Percentiles rank a stretch among this genome's conserved stretches.
phyloP scores from a whole-genome alignment of 2,113 vertebrate species.

The Eulemur rufifrons region DNA sequence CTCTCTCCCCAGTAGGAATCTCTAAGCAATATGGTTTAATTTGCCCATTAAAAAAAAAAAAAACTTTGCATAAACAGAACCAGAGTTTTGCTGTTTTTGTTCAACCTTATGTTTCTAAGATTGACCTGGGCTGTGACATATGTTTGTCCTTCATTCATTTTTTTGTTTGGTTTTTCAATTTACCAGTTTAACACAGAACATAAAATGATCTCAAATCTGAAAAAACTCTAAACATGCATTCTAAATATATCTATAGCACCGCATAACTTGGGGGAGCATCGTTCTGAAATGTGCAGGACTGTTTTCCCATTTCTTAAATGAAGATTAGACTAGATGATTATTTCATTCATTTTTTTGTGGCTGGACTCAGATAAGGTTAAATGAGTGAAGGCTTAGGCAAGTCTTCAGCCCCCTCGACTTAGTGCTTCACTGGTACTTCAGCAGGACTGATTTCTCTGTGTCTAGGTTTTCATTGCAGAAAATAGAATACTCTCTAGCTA shows the following conservation, averaged over 20 bases:
- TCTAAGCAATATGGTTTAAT: neutral
- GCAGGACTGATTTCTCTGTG: neutral
- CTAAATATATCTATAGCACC: neutral
- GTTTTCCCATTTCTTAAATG: neutral
- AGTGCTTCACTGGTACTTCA: neutral
- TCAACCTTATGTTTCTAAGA: neutral
- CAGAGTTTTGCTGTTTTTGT: constrained; percentile 13
- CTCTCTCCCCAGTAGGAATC: neutral
- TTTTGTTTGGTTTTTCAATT: neutral
- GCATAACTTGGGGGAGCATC: neutral
- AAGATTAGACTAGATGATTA: neutral
- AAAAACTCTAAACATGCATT: neutral
- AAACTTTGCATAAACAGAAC: neutral
- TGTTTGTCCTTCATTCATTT: neutral
- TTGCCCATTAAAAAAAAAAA: neutral
- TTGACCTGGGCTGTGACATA: neutral
- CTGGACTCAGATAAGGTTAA: neutral
- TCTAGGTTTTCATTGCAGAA: neutral
- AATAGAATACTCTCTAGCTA: neutral
- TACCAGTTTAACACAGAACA: neutral
- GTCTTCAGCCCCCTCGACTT: neutral
- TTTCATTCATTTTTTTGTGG: neutral
- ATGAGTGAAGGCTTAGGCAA: neutral
- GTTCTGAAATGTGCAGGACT: neutral
- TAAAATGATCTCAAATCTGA: neutral